These are phyloP conservation scores for Argyrosomus regius DNA, from an alignment of 2,797 vertebrate species.

Conservation along the genomic window DNA sequence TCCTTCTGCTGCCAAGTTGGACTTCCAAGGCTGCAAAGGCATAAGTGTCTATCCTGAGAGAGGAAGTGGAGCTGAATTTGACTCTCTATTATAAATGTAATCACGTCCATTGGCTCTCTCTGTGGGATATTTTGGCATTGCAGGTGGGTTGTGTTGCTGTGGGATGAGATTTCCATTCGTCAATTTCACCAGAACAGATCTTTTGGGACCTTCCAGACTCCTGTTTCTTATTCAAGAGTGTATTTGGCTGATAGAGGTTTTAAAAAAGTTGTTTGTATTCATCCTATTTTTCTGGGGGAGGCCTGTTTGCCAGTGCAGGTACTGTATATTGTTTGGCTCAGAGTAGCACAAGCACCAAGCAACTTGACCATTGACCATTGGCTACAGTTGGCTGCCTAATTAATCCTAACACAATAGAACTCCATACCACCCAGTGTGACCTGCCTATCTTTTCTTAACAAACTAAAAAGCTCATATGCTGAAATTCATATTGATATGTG, in stretches of 20 bases:
- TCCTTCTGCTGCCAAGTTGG: constrained; percentile 63
- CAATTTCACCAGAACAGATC: constrained; percentile 60
- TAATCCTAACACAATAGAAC: not conserved
- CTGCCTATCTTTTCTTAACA: not conserved
- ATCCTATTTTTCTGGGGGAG: constrained; percentile 32
- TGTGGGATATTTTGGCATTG: constrained; percentile 60
- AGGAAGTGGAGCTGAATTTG: constrained; percentile 66
- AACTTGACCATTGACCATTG: not conserved
- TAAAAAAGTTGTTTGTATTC: constrained; percentile 52
- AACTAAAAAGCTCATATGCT: not conserved
- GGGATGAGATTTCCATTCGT: constrained; percentile 76
- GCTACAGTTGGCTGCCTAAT: not conserved
- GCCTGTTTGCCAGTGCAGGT: constrained; percentile 15
- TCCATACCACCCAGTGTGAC: not conserved
- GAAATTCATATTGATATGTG: not conserved
- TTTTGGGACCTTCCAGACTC: constrained; percentile 52
- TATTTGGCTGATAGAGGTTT: constrained; percentile 46
- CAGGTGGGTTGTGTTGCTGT: constrained; percentile 57
- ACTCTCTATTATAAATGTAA: constrained; percentile 71
- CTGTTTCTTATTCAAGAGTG: constrained; percentile 51
- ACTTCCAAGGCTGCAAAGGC: constrained; percentile 65
- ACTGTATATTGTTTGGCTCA: constrained; percentile 30
- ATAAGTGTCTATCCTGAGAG: constrained; percentile 57
- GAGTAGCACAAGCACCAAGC: not conserved
- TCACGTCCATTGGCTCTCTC: constrained; percentile 63